phyloP scores from a whole-genome alignment of 2,797 vertebrate species.

The Pelodytes ibericus region DNA sequence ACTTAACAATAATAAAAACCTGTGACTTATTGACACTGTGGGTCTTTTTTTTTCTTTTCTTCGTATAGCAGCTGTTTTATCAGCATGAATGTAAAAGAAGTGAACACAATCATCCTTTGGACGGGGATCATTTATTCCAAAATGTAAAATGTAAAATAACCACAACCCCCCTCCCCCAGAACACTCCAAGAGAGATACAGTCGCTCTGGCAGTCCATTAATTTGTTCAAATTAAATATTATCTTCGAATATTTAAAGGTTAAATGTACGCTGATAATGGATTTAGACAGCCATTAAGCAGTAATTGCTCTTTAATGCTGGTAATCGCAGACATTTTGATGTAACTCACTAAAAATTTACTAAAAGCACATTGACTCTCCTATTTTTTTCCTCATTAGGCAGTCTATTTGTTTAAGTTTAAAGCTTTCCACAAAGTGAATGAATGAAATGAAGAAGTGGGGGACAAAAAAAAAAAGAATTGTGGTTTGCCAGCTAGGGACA shows the following conservation, averaged over 20 bases:
- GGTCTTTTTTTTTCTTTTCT: conserved; percentile 22
- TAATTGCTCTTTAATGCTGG: conserved; percentile 94
- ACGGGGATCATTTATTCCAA: conserved; percentile 63
- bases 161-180: too few species aligned
- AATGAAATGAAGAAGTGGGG: too few species aligned
- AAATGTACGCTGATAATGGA: conserved; percentile 92
- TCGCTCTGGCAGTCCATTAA: conserved; percentile 80
- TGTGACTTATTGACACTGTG: conserved; percentile 10
- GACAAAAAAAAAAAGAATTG: too few species aligned
- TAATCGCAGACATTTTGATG: conserved; percentile 86
- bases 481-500: too few species aligned
- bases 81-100: conserved; percentile 62
- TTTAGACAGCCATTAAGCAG: conserved; percentile 90
- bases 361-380: conserved; percentile 59
- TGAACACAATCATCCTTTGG: conserved; percentile 58
- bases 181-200: conserved; percentile 76
- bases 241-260: conserved; percentile 97
- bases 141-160: conserved; percentile 65
- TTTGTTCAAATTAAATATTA: conserved; percentile 91
- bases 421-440: conserved; percentile 24
- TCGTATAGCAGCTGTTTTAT: conserved; percentile 54
- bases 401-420: conserved; percentile 25
- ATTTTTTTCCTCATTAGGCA: conserved; percentile 47
- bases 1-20: conserved; percentile 22
- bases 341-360: conserved; percentile 80